Evolutionary conservation across 1,140 invertebrate genomes (phyloP), one percentile per base, ranked within the genome.

Genomic region (Aphelenchoides besseyi): DNA sequence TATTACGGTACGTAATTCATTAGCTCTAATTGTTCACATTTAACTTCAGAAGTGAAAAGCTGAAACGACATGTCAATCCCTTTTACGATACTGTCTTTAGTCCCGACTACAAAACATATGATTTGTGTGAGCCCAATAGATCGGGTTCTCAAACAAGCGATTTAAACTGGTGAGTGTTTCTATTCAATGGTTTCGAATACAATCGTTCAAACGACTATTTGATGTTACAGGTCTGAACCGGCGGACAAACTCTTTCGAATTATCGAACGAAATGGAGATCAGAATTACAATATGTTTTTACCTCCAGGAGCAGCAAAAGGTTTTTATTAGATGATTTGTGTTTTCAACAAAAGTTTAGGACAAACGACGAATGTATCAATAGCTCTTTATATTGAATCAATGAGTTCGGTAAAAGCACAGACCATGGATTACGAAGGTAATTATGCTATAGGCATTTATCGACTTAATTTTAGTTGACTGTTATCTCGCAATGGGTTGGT

Each of bases 401-500:
- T 83, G 81, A 81, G 79, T 18, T 84, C 81, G 1, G 82, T 83
- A 61, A 80, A 79, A 62, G 81, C 81, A 41, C 81, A 83, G 66
- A 84, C 82, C 3, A 83, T 83, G 81, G 78, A 62, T 48, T 69
- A 32, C 70, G 78, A 76, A 33, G 57, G 52, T 77, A 18, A 16
- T 78, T 37, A 28, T 2, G 16, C 33, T 18, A 62, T 18, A 67
- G 52, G 30, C 16, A 69, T 52, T 0, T 37, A 68, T 28, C 12
- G 3, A 77, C 77, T 79, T 82, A 63, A 83, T 83, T 64, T 80
- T 84, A 71, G 78, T 83, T 33, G 81, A 83, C 69, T 83, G 81
- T 76, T 83, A 83, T 66, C 69, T 83, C 41, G 81, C 83, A 1
- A 83, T 84, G 81, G 78, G 73, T 12, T 83, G 81, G 81, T 84